Evolutionary conservation across 2,113 vertebrate genomes (phyloP).

Genomic region (Phrynocephalus versicolor): DNA sequence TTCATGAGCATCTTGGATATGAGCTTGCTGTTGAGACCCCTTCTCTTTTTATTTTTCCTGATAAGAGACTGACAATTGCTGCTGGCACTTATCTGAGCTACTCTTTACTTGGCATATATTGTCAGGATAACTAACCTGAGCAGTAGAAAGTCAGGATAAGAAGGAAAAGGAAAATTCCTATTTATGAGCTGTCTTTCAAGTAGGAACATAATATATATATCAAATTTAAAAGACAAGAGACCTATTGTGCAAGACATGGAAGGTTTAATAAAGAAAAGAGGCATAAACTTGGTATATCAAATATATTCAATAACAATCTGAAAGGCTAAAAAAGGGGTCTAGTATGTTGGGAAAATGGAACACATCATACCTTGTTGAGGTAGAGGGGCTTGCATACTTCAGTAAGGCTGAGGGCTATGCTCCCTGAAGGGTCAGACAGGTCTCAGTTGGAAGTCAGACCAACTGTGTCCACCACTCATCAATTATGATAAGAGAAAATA

Average conservation of each 20-base stretch:
- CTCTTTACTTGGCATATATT: conserved; percentile 1
- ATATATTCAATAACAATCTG: neutral
- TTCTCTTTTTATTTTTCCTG: neutral
- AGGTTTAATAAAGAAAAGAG: neutral
- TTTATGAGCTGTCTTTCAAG: neutral
- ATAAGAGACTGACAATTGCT: neutral
- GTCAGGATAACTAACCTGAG: neutral
- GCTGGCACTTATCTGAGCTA: neutral
- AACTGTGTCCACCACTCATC: too few species aligned
- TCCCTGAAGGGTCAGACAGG: too few species aligned
- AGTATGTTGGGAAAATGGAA: too few species aligned
- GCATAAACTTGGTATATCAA: neutral
- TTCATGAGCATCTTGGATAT: neutral
- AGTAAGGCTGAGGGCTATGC: too few species aligned
- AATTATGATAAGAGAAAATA: too few species aligned
- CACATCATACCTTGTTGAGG: too few species aligned
- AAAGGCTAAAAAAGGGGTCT: neutral
- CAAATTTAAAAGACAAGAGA: neutral
- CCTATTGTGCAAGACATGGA: neutral
- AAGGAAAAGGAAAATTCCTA: neutral
- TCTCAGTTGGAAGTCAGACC: too few species aligned
- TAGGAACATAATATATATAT: neutral
- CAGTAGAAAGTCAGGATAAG: neutral
- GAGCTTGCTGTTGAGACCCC: neutral
- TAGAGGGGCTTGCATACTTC: too few species aligned